Percentiles rank a stretch among this genome's conserved stretches.
phyloP scores from a whole-genome alignment of 2,113 vertebrate genomes.

The Pagrus major region DNA sequence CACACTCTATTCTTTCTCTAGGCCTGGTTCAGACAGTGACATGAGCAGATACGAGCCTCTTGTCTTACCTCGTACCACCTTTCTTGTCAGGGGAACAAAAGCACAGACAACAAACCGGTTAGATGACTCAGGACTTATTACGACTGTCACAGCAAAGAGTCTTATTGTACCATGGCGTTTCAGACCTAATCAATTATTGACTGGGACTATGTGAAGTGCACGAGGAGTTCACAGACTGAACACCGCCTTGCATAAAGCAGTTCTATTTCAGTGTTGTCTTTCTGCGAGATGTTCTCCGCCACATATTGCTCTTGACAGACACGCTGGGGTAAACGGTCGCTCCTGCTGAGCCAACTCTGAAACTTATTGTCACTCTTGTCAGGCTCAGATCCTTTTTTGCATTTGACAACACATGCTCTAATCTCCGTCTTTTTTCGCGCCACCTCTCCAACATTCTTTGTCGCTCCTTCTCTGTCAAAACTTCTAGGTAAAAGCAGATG shows the following conservation, averaged over 20 bases:
- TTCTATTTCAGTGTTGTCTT: slow-evolving; percentile 45
- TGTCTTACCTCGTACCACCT: slow-evolving; percentile 32
- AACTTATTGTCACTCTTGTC: slow-evolving; percentile 54
- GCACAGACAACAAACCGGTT: slow-evolving; percentile 22
- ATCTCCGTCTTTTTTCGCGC: slow-evolving; percentile 23
- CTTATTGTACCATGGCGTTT: slow-evolving; percentile 21
- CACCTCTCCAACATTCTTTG: not conserved
- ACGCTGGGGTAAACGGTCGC: slow-evolving; percentile 23
- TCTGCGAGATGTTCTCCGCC: slow-evolving; percentile 28
- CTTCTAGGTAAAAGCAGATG: not conserved
- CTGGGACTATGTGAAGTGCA: slow-evolving; percentile 49
- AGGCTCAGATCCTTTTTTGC: slow-evolving; percentile 38
- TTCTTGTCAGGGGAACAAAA: slow-evolving; percentile 39
- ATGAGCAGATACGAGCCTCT: slow-evolving; percentile 15
- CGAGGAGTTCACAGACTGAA: slow-evolving; percentile 59
- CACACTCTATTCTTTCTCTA: not conserved
- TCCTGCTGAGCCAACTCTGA: slow-evolving; percentile 42
- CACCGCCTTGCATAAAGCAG: slow-evolving; percentile 41
- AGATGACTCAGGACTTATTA: slow-evolving; percentile 22
- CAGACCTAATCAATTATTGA: slow-evolving; percentile 74
- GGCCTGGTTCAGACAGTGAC: slow-evolving; percentile 16
- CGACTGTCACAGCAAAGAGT: slow-evolving; percentile 43
- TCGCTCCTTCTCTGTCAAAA: not conserved
- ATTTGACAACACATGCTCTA: slow-evolving; percentile 46
- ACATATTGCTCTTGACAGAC: slow-evolving; percentile 46